These are phyloP conservation scores for Macroglossus sobrinus DNA, from an alignment of 2,113 vertebrate species.

Conservation along the genomic window DNA sequence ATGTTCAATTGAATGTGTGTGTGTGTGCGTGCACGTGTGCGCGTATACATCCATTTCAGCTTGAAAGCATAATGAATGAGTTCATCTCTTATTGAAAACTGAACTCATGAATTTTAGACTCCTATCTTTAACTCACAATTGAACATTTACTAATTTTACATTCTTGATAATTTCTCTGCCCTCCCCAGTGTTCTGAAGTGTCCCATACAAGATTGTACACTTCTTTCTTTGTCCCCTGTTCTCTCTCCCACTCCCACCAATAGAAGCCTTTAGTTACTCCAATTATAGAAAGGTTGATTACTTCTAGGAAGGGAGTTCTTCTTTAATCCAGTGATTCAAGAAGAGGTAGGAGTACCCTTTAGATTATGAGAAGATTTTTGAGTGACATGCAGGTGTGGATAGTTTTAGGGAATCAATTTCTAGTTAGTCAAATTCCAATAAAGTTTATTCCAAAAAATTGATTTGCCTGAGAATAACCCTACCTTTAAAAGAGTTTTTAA, in stretches of 20 bases:
- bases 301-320: background rate
- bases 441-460: background rate
- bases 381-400: background rate
- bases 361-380: background rate
- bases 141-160: background rate
- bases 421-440: background rate
- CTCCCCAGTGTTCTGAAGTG: background rate
- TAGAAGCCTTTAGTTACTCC: background rate
- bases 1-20: rapidly evolving
- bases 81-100: background rate
- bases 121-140: background rate
- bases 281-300: background rate
- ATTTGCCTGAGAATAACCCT: background rate
- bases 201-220: background rate
- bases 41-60: background rate
- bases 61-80: background rate
- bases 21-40: background rate
- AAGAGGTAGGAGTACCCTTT: background rate
- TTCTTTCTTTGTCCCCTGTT: background rate
- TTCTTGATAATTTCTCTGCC: background rate
- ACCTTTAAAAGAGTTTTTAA: background rate
- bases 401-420: background rate
- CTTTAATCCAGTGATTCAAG: background rate
- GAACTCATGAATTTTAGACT: background rate
- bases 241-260: background rate